Evolutionary conservation across 2,888 invertebrate species (phyloP).

Genomic region (Eupithecia vulgata): DNA sequence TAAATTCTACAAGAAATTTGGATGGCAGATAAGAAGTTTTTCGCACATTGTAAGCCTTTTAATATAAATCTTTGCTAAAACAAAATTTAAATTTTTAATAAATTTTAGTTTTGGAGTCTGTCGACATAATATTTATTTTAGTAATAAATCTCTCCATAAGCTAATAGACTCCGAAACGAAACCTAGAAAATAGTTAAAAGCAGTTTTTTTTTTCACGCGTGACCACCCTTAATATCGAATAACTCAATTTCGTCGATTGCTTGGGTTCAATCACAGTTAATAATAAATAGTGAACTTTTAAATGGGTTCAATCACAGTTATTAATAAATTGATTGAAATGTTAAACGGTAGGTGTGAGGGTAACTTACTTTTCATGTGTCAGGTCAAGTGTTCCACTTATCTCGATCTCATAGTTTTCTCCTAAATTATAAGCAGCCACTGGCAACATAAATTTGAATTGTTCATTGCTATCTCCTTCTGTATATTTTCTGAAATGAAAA

Average conservation of each 20-base stretch:
- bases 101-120: too few relatives aligned
- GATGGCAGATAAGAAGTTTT: too few relatives aligned
- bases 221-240: background rate
- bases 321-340: background rate
- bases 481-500: constrained; percentile 13
- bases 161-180: too few relatives aligned
- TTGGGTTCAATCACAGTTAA: background rate
- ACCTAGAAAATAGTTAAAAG: too few relatives aligned
- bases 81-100: too few relatives aligned
- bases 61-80: too few relatives aligned
- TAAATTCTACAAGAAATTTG: background rate
- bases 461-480: background rate
- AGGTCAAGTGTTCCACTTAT: constrained; percentile 20
- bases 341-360: background rate
- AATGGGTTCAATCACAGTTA: background rate
- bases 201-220: too few relatives aligned
- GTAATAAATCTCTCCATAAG: too few relatives aligned
- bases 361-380: constrained; percentile 25
- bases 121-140: too few relatives aligned
- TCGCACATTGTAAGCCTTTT: too few relatives aligned
- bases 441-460: constrained; percentile 21
- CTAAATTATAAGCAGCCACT: constrained; percentile 3
- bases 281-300: background rate
- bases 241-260: background rate
- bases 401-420: constrained; percentile 4